Base-by-base conservation (phyloP, 2,888 invertebrate genomes). In the Pristionchus exspectatus region DNA sequence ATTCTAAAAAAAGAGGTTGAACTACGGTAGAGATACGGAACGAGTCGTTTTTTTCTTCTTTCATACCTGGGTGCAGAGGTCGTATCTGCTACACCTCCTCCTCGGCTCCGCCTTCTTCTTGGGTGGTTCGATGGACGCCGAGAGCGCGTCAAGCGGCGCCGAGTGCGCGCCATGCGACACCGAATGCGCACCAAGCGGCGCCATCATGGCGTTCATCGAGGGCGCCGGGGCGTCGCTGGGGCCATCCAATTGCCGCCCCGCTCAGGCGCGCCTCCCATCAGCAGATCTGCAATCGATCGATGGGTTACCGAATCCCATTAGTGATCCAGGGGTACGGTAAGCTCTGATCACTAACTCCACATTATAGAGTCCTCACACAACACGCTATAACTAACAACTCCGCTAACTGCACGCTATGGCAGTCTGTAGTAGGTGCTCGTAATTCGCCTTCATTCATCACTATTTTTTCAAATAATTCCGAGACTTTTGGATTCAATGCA, bases 11-110 rank as follows among this genome's bases (percentile, higher is more conserved):
- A n/a, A n/a, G n/a, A n/a, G n/a, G n/a, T n/a, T n/a, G n/a, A n/a
- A n/a, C n/a, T n/a, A n/a, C n/a, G n/a, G n/a, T n/a, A n/a, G n/a
- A n/a, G n/a, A n/a, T n/a, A n/a, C n/a, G n/a, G n/a, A n/a, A n/a
- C n/a, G n/a, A n/a, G n/a, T n/a, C n/a, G n/a, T n/a, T n/a, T n/a
- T n/a, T n/a, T n/a, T n/a, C n/a, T n/a, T n/a, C n/a, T n/a, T n/a
- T n/a, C n/a, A n/a, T 77, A 77, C 77, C 77, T 77, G 21, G 7
- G 77, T 77, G 77, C 77, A 77, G 21, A 24, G 10, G 5, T 77
- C 44, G 44, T 44, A 44, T 77, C 77, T 38, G 24, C 24, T 77
- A 24, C 74, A 30, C 74, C 21, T 74, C 18, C 33, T 69, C 27
- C 27, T n/a, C 30, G 21, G 10, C 27, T 69, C 27, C 2, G 5